Percentiles rank a stretch among this genome's conserved stretches.
Evolutionary conservation across 2,797 vertebrate species (phyloP).

Genomic region (Pyrocephalus nanus): DNA sequence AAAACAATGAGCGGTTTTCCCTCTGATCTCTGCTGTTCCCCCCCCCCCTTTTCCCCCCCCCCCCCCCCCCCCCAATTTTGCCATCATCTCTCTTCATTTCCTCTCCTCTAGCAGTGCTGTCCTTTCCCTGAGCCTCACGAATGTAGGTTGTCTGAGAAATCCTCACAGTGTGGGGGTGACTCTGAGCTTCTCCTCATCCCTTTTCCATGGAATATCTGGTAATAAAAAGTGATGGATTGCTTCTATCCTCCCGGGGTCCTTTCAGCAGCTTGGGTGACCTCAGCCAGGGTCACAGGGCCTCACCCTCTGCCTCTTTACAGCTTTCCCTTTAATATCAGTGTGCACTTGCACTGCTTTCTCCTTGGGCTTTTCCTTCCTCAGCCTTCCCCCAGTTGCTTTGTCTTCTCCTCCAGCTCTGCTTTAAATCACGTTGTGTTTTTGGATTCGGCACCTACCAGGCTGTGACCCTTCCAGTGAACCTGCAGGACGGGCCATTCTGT

Average conservation of each 20-base stretch:
- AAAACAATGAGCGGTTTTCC: not conserved
- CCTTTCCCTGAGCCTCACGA: not conserved
- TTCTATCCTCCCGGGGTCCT: not conserved
- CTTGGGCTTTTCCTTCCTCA: not conserved
- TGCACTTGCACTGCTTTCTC: not conserved
- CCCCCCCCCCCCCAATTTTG: not conserved
- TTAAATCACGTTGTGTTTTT: not conserved
- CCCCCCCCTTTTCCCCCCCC: too few relatives aligned
- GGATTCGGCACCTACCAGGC: not conserved
- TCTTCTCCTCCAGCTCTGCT: not conserved
- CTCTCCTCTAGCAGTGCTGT: not conserved
- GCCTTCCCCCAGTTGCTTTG: not conserved
- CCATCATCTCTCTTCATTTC: not conserved
- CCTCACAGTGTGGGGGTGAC: not conserved
- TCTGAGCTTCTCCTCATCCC: not conserved
- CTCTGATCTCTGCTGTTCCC: not conserved
- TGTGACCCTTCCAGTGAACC: not conserved
- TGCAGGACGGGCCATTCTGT: not conserved
- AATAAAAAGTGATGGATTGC: not conserved
- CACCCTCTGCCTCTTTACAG: not conserved
- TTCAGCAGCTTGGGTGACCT: not conserved
- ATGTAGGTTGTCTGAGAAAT: not conserved
- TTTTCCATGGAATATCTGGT: rapidly evolving
- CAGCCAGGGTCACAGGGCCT: not conserved
- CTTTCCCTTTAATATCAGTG: not conserved